These are phyloP conservation scores for Noturus placidus DNA, from an alignment of 2,113 vertebrate genomes.

Conservation along the genomic window DNA sequence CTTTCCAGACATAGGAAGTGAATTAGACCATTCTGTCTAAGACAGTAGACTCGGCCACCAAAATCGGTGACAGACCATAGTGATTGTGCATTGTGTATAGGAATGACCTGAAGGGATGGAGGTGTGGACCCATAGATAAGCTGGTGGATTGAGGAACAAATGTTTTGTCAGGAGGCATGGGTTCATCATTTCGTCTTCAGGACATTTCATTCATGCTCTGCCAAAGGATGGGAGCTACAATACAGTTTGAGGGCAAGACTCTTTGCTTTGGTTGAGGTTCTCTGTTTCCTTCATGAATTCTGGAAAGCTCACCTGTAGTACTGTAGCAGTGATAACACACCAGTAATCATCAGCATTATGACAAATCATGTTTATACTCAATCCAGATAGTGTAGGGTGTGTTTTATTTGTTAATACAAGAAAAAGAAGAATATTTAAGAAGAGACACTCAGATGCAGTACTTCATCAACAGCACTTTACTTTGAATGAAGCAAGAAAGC, in stretches of 20 bases:
- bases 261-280: not conserved
- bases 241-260: not conserved
- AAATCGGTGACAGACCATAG: not conserved
- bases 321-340: too few species aligned
- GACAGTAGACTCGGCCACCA: not conserved
- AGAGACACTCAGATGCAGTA: too few species aligned
- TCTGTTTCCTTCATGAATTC: not conserved
- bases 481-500: too few species aligned
- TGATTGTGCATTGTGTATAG: not conserved
- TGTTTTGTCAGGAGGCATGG: not conserved
- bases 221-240: not conserved
- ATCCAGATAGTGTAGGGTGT: too few species aligned
- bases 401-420: too few species aligned
- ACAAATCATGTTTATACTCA: too few species aligned
- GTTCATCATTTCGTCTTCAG: not conserved
- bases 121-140: not conserved
- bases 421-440: too few species aligned
- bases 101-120: not conserved
- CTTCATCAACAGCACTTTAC: too few species aligned
- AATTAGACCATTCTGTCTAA: not conserved
- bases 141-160: not conserved
- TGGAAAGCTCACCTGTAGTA: not conserved
- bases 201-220: not conserved
- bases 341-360: too few species aligned
- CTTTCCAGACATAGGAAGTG: not conserved